These are phyloP conservation scores for Glaucidium brasilianum DNA, from an alignment of 2,113 vertebrate species.

Conservation along the genomic window DNA sequence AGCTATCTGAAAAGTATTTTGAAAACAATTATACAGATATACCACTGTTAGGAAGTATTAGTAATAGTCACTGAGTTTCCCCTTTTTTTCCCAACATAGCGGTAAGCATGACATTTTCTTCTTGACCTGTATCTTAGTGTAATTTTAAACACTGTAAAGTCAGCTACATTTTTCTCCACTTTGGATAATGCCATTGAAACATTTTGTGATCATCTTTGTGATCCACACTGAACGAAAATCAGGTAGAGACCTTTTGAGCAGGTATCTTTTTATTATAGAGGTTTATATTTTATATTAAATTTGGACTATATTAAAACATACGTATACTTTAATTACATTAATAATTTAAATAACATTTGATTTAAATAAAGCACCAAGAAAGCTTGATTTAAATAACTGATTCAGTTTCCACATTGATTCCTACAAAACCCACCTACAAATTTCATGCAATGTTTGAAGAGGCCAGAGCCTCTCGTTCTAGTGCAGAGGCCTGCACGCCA, in stretches of 20 bases:
- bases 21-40: background rate
- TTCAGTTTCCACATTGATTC: background rate
- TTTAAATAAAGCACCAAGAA: background rate
- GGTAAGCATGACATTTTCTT: background rate
- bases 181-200: background rate
- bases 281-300: constrained; percentile 1
- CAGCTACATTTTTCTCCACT: background rate
- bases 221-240: background rate
- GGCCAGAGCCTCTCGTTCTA: background rate
- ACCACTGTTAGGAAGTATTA: background rate
- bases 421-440: background rate
- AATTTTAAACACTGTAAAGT: background rate
- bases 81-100: background rate
- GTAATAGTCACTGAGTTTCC: background rate
- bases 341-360: background rate
- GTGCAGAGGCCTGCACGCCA: background rate
- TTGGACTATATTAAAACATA: background rate
- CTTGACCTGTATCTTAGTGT: background rate
- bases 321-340: background rate
- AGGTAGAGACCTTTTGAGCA: background rate
- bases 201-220: background rate
- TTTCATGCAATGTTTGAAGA: background rate
- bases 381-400: background rate
- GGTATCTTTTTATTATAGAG: background rate
- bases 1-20: background rate